Percentiles rank a stretch among this genome's conserved stretches.
phyloP scores from a whole-genome alignment of 1,140 invertebrate genomes.

The Zaprionus capensis region DNA sequence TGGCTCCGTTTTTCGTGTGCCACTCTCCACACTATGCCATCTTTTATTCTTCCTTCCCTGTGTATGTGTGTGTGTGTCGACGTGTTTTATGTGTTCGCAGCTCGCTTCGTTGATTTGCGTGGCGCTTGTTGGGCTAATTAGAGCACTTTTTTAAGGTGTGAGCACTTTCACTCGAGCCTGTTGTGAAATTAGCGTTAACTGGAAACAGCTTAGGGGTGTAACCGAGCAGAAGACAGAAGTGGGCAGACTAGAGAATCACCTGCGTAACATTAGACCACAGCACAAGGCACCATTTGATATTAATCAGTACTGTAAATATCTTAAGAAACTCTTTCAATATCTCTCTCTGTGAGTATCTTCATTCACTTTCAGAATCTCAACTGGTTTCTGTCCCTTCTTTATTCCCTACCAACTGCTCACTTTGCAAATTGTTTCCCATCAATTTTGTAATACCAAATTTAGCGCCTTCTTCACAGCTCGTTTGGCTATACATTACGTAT shows the following conservation, averaged over 20 bases:
- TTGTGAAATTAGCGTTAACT: slow-evolving; percentile 7
- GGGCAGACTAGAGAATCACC: neutral
- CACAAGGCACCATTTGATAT: neutral
- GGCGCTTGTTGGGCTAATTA: slow-evolving; percentile 61
- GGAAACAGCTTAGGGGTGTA: neutral
- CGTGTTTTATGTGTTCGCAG: slow-evolving; percentile 44
- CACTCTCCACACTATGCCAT: neutral
- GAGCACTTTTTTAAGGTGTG: slow-evolving; percentile 50
- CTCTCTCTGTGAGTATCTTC: neutral
- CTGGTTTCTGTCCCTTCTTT: neutral
- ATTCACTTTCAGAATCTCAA: neutral
- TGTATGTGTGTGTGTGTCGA: slow-evolving; percentile 17
- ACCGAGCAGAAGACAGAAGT: neutral
- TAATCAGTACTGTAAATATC: neutral
- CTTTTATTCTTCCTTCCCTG: neutral
- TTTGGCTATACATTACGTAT: slow-evolving; percentile 66
- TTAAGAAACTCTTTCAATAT: neutral
- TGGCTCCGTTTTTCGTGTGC: slow-evolving; percentile 1
- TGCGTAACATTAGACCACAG: neutral
- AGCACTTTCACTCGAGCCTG: slow-evolving; percentile 9
- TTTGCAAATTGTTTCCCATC: slow-evolving; percentile 50
- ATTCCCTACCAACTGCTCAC: slow-evolving; percentile 15
- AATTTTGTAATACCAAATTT: slow-evolving; percentile 70
- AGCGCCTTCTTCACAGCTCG: slow-evolving; percentile 65
- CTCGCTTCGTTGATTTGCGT: slow-evolving; percentile 54